Evolutionary conservation across 2,113 vertebrate genomes (phyloP).

Genomic region (Oryzias celebensis): DNA sequence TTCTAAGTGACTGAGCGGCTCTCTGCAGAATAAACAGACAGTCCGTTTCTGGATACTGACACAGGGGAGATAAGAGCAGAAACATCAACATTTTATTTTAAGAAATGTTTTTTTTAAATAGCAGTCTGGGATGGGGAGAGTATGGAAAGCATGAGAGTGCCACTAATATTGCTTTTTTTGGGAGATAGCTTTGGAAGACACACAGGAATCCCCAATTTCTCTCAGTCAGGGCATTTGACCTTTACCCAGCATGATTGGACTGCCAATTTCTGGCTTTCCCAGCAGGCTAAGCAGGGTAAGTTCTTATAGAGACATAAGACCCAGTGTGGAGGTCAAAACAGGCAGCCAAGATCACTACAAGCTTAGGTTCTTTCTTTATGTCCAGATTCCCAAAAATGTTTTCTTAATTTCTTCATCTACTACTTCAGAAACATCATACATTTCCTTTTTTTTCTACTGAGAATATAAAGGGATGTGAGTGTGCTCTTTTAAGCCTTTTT

Average conservation of each 20-base stretch:
- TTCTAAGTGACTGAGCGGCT: conserved; percentile 55
- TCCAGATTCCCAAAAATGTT: conserved; percentile 11
- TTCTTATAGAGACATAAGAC: conserved; percentile 27
- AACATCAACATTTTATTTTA: conserved; percentile 49
- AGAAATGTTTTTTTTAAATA: conserved; percentile 50
- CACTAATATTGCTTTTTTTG: conserved; percentile 63
- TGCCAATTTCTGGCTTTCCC: conserved; percentile 40
- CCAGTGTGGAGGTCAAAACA: conserved; percentile 14
- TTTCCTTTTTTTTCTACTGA: conserved; percentile 20
- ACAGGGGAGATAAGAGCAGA: conserved; percentile 67
- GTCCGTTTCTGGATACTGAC: conserved; percentile 75
- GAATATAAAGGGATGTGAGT: conserved; percentile 31
- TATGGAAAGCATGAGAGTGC: conserved; percentile 35
- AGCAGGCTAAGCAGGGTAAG: conserved; percentile 17
- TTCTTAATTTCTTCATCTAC: conserved; percentile 6
- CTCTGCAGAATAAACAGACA: conserved; percentile 57
- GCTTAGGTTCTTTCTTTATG: no score
- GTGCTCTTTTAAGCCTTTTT: conserved; percentile 36
- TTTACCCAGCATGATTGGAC: conserved; percentile 38
- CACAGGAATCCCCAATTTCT: conserved; percentile 68
- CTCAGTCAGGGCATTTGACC: conserved; percentile 40
- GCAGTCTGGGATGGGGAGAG: conserved; percentile 24
- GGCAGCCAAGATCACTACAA: conserved; percentile 15
- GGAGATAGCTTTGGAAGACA: conserved; percentile 71
- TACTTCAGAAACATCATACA: conserved; percentile 22